Percentiles rank a stretch among this genome's conserved stretches.
These are phyloP conservation scores for Scaptomyza parva DNA, from an alignment of 2,888 invertebrate species.

Conservation along the genomic window DNA sequence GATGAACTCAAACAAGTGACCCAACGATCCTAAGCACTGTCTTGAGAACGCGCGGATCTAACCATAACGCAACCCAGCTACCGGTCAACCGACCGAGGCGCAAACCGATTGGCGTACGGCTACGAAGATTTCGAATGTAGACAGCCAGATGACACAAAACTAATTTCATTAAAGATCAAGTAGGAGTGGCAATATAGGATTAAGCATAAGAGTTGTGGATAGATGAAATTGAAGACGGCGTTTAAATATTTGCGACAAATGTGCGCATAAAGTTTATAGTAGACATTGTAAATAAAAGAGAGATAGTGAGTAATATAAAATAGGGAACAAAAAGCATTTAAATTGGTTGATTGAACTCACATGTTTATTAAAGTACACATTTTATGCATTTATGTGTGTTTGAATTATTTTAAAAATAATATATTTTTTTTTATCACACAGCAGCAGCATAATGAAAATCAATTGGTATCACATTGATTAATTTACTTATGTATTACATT, in stretches of 20 bases:
- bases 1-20: no score
- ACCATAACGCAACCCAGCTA: no score
- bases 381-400: slow-evolving; percentile 53
- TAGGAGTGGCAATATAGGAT: no score
- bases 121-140: no score
- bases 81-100: no score
- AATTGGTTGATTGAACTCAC: slow-evolving; percentile 68
- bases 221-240: slow-evolving; percentile 8
- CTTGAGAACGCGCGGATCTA: no score
- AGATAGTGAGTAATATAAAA: slow-evolving; percentile 15
- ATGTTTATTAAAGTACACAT: slow-evolving; percentile 73
- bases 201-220: no score
- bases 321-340: slow-evolving; percentile 46
- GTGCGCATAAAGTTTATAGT: slow-evolving; percentile 16
- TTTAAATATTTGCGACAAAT: slow-evolving; percentile 12
- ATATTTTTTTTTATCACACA: slow-evolving; percentile 35
- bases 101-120: no score
- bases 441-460: slow-evolving; percentile 74
- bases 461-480: slow-evolving; percentile 76
- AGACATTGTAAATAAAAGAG: slow-evolving; percentile 9
- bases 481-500: slow-evolving; percentile 46
- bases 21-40: no score
- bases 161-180: no score
- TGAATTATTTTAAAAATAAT: slow-evolving; percentile 11
- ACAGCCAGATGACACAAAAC: no score